These are phyloP conservation scores for Actinostola sp. DNA, from an alignment of 92 coral and sea anemone genomes.

Conservation along the genomic window DNA sequence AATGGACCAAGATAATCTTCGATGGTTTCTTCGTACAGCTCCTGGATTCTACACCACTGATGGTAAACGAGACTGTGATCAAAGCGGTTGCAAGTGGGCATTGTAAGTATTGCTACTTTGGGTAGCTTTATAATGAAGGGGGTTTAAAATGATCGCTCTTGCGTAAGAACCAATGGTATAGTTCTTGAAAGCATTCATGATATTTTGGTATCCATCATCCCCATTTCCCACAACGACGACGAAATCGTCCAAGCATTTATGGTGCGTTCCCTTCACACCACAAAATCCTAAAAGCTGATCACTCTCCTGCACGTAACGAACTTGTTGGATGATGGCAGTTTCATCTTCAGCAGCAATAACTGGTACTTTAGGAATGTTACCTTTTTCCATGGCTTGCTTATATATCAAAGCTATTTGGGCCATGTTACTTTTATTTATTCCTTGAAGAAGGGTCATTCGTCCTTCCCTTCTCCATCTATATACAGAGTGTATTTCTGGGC, in stretches of 20 bases:
- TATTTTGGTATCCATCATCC: conserved; percentile 47
- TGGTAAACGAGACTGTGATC: conserved; percentile 23
- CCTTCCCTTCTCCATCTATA: conserved; percentile 39
- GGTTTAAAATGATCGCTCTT: conserved; percentile 47
- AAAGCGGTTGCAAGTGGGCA: conserved; percentile 57
- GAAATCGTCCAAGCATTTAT: conserved; percentile 52
- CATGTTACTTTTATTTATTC: conserved; percentile 8
- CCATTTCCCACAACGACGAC: conserved; percentile 45
- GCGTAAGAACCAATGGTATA: conserved; percentile 35
- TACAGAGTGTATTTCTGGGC: conserved; percentile 45
- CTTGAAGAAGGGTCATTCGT: not conserved
- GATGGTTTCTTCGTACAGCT: conserved; percentile 26
- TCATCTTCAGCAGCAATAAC: conserved; percentile 59
- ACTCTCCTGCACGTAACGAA: conserved; percentile 14
- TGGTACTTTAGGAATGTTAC: conserved; percentile 16
- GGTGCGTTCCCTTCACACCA: conserved; percentile 34
- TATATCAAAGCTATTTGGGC: conserved; percentile 27
- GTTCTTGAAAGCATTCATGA: conserved; percentile 40
- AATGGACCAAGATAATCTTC: conserved; percentile 40
- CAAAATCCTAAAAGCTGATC: conserved; percentile 57
- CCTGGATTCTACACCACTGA: conserved; percentile 37
- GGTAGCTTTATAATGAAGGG: conserved; percentile 52
- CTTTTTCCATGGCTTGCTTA: conserved; percentile 38
- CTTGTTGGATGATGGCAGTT: conserved; percentile 36
- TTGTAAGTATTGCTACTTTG: conserved; percentile 32